Percentiles rank a stretch among this genome's conserved stretches.
phyloP scores from a whole-genome alignment of 1,140 invertebrate species.

The Heliconius hewitsoni region DNA sequence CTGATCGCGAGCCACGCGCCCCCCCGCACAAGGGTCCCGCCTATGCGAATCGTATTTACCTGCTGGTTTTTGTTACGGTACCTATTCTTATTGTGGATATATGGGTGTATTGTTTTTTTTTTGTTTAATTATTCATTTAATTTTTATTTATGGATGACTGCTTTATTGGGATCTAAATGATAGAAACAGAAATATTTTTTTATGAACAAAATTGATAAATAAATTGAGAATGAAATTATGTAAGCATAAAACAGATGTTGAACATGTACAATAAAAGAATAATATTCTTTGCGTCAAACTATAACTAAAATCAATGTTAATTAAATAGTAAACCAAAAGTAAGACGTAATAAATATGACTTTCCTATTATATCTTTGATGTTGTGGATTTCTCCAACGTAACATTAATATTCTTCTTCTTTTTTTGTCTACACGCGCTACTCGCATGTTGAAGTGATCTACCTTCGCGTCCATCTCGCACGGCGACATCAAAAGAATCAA shows the following conservation, averaged over 20 bases:
- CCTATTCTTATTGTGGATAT: not conserved
- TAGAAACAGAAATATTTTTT: too few species aligned
- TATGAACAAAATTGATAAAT: not conserved
- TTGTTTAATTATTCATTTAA: not conserved
- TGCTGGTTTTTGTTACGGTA: not conserved
- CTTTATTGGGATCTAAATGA: too few species aligned
- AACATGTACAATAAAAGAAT: too few species aligned
- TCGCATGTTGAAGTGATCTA: constrained; percentile 47
- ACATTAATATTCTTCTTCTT: constrained; percentile 62
- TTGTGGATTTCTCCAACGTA: constrained; percentile 48
- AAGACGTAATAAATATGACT: constrained; percentile 43
- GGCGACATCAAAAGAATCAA: constrained; percentile 24
- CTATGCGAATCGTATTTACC: not conserved
- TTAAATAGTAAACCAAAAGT: not conserved
- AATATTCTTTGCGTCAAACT: not conserved
- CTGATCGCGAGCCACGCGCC: constrained; percentile 44
- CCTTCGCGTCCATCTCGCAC: not conserved
- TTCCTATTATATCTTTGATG: constrained; percentile 60
- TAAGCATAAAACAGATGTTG: too few species aligned
- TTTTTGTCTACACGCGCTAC: constrained; percentile 55
- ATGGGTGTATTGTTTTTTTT: not conserved
- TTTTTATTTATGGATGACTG: not conserved
- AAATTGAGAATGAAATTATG: not conserved
- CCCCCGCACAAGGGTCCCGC: constrained; percentile 31
- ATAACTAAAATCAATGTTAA: not conserved